Conservation (phyloP, 2,888 invertebrate species). For the Yponomeuta malinellus region DNA sequence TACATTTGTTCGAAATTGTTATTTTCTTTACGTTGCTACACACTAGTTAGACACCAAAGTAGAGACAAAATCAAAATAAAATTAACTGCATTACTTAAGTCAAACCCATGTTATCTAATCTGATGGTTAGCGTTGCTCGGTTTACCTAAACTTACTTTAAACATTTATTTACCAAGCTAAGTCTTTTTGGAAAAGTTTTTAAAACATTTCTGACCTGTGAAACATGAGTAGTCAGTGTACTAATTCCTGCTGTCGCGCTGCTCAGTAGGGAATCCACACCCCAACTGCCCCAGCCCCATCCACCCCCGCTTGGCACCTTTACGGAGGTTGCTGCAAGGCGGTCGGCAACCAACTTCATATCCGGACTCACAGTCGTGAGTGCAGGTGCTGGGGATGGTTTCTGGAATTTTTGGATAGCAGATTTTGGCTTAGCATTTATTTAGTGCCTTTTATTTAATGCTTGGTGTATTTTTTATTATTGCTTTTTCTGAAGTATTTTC, state of each 20-base stretch:
- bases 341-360: constrained; percentile 51
- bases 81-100: no score
- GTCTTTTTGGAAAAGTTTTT: no score
- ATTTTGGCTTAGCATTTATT: background rate
- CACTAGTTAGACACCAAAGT: no score
- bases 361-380: constrained; percentile 25
- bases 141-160: no score
- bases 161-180: no score
- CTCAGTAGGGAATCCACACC: constrained; percentile 82
- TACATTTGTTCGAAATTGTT: no score
- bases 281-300: constrained; percentile 87
- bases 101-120: no score
- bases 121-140: no score
- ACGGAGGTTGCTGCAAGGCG: constrained; percentile 34
- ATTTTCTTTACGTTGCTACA: no score
- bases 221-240: constrained; percentile 86
- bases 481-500: background rate
- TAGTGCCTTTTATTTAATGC: background rate
- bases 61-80: no score
- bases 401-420: constrained; percentile 23
- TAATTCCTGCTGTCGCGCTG: constrained; percentile 84
- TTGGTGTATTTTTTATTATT: background rate
- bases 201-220: constrained; percentile 61
- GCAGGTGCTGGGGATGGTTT: constrained; percentile 21
- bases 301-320: constrained; percentile 43